Percentiles rank a stretch among this genome's conserved stretches.
phyloP scores from a whole-genome alignment of 2,888 invertebrate species.

The Cryptus armator region DNA sequence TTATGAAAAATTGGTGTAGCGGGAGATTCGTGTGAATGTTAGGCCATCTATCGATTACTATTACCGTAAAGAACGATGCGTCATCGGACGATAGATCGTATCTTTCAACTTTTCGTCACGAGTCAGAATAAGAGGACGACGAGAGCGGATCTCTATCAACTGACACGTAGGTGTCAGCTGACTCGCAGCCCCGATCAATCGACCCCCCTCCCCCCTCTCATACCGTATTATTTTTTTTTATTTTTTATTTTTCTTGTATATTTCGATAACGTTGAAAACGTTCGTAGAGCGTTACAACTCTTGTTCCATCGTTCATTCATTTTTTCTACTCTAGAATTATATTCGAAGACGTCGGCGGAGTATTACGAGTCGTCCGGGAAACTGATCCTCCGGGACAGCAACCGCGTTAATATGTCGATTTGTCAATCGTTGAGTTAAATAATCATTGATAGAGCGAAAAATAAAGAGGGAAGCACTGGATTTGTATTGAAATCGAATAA shows the following conservation, averaged over 20 bases:
- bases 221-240: slow-evolving; percentile 52
- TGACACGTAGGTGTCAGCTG: neutral
- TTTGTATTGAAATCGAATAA: slow-evolving; percentile 55
- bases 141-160: neutral
- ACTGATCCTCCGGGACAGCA: slow-evolving; percentile 50
- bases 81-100: slow-evolving; percentile 60
- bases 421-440: slow-evolving; percentile 11
- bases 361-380: slow-evolving; percentile 63
- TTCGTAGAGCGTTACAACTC: slow-evolving; percentile 64
- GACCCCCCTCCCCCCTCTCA: slow-evolving; percentile 17
- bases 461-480: slow-evolving; percentile 12
- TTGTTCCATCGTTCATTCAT: slow-evolving; percentile 73
- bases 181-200: slow-evolving; percentile 14
- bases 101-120: neutral
- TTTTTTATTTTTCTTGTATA: slow-evolving; percentile 45
- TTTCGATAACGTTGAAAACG: slow-evolving; percentile 74
- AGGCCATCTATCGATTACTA: slow-evolving; percentile 72
- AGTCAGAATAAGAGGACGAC: neutral
- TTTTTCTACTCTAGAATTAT: slow-evolving; percentile 71
- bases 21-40: slow-evolving; percentile 68
- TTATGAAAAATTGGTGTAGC: slow-evolving; percentile 58
- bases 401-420: neutral
- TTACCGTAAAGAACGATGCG: slow-evolving; percentile 20
- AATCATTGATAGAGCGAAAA: slow-evolving; percentile 6
- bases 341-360: slow-evolving; percentile 44